Evolutionary conservation across 2,888 invertebrate genomes (phyloP), one percentile per base, ranked within the genome.

Genomic region (Flexamia atlantica): DNA sequence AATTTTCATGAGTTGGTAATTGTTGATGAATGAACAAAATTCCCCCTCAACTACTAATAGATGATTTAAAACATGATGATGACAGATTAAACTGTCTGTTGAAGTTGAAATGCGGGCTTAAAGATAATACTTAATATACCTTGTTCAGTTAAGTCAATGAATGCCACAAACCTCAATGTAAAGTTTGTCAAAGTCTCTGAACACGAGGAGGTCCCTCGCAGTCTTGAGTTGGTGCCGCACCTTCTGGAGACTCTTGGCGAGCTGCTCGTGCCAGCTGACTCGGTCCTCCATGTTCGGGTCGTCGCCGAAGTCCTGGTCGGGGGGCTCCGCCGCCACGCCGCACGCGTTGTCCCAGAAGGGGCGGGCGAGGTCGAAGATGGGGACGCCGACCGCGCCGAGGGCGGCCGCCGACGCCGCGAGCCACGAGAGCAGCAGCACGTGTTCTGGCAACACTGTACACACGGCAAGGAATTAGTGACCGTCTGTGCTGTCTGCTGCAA

Each of bases 161-260:
- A 36, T 9, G 9, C 36, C 36, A 81, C 89, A 88, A 23, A 90
- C 89, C 60, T 87, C 88, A 28, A 90, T 89, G 86, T 90, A 90
- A 2, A 90, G 86, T 82, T 86, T 89, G n/a, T 90, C 90, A 87
- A 90, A 90, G 83, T 90, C 74, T 28, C 30, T 74, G 28, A 70
- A 74, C 23, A 83, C 7, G 28, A 84, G 60, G 30, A 68, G 81
- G 9, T 84, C 81, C 60, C 42, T 14, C 10, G 84, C 84, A 17
- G 28, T 72, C 20, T 42, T 81, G 0, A 84, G 42, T 12, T 81
- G 81, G 32, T 84, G 72, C 46, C 74, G 81, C 14, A 84, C 72
- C 28, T 81, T 81, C 25, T 81, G 72, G 25, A 81, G 70, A 30
- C 81, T 81, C 60, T 50, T 81, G 20, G n/a, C 42, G n/a, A 81